Evolutionary conservation across 2,797 vertebrate genomes (phyloP), one percentile per base, ranked within the genome.

Genomic region (Coranthus polyacanthus): DNA sequence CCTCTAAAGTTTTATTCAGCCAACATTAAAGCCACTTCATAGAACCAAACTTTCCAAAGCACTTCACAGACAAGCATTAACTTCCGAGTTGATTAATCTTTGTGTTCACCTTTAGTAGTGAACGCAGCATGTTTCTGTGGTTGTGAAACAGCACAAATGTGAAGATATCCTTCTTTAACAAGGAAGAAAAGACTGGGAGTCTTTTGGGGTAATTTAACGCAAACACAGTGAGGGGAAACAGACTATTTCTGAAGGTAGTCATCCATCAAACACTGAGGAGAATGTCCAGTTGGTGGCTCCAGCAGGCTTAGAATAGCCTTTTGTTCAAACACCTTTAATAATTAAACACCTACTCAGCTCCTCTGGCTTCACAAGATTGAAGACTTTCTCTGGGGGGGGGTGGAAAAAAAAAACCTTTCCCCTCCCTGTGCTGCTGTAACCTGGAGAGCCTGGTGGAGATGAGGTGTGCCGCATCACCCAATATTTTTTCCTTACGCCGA

Each of bases 251-350:
- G 74, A 86, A 74, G 67, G 71, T 64, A 38, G 58, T 85, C 86
- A 84, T 93, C 83, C 83, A 78, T 91, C 89, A 93, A 75, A 81
- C 79, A 12, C 87, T 81, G 85, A 88, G 78, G 73, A 82, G 84
- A 83, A 68, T 77, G 88, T 92, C 88, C 91, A 89, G 88, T 92
- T 78, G 79, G 84, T 83, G 87, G 84, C 87, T 91, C 90, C 88
- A 89, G 84, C 84, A 85, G 83, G 85, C 89, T 89, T 81, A 84
- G 89, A 93, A 91, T 90, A 89, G 88, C 83, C 88, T 92, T 92
- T 91, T 92, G 89, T 92, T 92, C 90, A 93, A 92, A 91, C 91
- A 91, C 89, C 89, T 93, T 93, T 88, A 91, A 93, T 93, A 93
- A 93, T 93, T 93, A 89, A 93, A 92, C 92, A 93, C 89, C 89